These are phyloP conservation scores for Dryadula phaetusa DNA, from an alignment of 2,888 invertebrate genomes.

Conservation along the genomic window DNA sequence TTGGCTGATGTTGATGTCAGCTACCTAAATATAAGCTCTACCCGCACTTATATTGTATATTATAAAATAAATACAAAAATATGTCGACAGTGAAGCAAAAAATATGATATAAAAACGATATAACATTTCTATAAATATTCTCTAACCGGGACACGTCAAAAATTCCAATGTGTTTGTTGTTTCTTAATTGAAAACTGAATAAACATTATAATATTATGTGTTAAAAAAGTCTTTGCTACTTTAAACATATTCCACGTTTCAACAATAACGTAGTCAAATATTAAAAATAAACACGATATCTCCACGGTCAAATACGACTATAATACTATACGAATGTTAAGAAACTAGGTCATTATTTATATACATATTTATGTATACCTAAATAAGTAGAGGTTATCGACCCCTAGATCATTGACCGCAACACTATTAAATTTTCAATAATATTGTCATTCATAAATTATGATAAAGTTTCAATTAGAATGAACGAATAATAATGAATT, in stretches of 20 bases:
- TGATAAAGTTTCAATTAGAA: conserved; percentile 28
- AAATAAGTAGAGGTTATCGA: conserved; percentile 45
- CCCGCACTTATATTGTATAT: background rate
- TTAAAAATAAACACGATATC: conserved; percentile 29
- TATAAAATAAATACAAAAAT: background rate
- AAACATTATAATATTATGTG: background rate
- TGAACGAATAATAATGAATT: conserved; percentile 18
- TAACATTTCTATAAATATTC: background rate
- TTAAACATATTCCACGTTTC: background rate
- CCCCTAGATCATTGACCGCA: conserved; percentile 45
- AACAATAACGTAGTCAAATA: conserved; percentile 15
- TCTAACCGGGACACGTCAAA: background rate
- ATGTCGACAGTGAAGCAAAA: background rate
- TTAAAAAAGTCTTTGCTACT: background rate
- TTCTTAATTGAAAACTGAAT: background rate
- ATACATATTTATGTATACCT: conserved; percentile 29
- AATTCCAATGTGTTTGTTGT: background rate
- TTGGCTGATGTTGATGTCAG: no score
- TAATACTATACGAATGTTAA: conserved; percentile 11
- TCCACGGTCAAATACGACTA: conserved; percentile 25
- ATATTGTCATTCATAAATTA: conserved; percentile 27
- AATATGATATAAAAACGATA: background rate
- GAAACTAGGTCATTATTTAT: conserved; percentile 27
- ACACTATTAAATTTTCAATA: conserved; percentile 37
- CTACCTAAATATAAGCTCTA: no score